Percentiles rank a stretch among this genome's conserved stretches.
Evolutionary conservation across 2,888 invertebrate genomes (phyloP).

Genomic region (Rotaria socialis): DNA sequence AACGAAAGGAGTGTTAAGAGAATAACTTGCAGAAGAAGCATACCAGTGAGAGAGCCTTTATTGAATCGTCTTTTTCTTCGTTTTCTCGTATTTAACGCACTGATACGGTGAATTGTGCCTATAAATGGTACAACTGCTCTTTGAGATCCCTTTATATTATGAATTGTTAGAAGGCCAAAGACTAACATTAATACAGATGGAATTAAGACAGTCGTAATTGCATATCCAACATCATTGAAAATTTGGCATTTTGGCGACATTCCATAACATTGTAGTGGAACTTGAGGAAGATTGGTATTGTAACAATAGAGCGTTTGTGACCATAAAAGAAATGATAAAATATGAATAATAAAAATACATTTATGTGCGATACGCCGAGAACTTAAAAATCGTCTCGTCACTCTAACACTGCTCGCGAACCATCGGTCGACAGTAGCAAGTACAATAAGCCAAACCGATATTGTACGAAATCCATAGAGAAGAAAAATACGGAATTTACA

Average conservation of each 20-base stretch:
- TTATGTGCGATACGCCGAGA: neutral
- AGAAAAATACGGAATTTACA: conserved; percentile 21
- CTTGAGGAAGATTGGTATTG: neutral
- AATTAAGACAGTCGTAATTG: neutral
- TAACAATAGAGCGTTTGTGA: neutral
- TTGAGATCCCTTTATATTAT: neutral
- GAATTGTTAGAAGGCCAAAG: neutral
- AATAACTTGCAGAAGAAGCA: neutral
- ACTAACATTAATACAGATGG: neutral
- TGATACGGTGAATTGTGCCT: neutral
- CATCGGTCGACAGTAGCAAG: neutral
- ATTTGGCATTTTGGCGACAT: neutral
- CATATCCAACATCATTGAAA: neutral
- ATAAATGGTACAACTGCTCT: neutral
- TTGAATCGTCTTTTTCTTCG: neutral
- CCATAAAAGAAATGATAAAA: neutral
- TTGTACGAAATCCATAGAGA: neutral
- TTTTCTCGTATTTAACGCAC: neutral
- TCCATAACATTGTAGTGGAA: neutral
- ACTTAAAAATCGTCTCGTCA: neutral
- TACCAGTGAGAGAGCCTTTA: neutral
- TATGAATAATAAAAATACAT: neutral
- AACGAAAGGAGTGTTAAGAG: neutral
- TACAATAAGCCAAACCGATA: neutral
- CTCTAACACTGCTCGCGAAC: neutral